Base-by-base conservation (phyloP, 2,888 invertebrate genomes). In the Griposia aprilina region DNA sequence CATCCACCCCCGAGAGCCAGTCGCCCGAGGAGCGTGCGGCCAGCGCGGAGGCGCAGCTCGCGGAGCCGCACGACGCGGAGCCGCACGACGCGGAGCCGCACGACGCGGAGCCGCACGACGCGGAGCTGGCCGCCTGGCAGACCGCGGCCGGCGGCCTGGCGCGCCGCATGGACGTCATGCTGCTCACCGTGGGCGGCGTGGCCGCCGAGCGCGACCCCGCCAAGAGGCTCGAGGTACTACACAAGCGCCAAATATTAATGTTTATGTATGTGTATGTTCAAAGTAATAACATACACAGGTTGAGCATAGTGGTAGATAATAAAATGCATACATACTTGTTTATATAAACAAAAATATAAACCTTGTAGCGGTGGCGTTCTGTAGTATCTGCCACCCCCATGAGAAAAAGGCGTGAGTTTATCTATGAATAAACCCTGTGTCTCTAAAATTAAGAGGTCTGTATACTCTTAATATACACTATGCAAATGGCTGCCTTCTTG, bases 151-250 rank as follows among this genome's bases (percentile, higher is more conserved):
- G 57, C 59, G 86, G 67, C 69, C 87, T 97, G 97, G 90, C 96
- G 84, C 94, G 97, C 0, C 96, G 97, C 80, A 97, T 98, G 96
- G 97, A 97, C 90, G 96, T 97, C 62, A 97, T 97, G 97, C 92
- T 97, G 89, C 94, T 97, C 88, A 97, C 97, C 8, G 97, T 98
- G 67, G 97, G 97, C 82, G 97, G 97, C 72, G 97, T 97, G 70
- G 95, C 94, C 74, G 96, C 95, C 83, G 97, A 97, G 92, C 96
- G 97, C 62, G 97, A 98, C 93, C 97, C 97, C 60, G 95, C 97
- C 74, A 97, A 97, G 93, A 93, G 97, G 48, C 95, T 97, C n/a
- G 76, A 76, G 78, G 76, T 76, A 26, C 57, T 0, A n/a, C n/a
- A 6, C n/a, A 5, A 57, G 57, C n/a, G n/a, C 13, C 57, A 5